Percentiles rank a stretch among this genome's conserved stretches.
Evolutionary conservation across 2,888 invertebrate genomes (phyloP).

Genomic region (Chorisops tibialis): DNA sequence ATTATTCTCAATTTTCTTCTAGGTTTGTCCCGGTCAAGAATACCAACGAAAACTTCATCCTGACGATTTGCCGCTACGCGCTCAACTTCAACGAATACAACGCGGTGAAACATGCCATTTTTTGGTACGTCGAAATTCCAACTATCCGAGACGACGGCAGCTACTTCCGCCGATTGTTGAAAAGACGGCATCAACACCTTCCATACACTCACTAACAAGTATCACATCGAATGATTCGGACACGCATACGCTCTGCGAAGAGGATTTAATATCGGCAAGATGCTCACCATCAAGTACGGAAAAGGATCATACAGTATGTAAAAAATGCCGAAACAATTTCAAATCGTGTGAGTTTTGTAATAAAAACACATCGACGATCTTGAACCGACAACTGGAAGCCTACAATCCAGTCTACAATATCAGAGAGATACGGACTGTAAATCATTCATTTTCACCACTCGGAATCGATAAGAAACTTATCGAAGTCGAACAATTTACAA

Average conservation of each 20-base stretch:
- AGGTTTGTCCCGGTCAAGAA: conserved; percentile 74
- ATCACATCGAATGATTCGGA: conserved; percentile 20
- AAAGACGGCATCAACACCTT: conserved; percentile 28
- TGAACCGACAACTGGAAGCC: conserved; percentile 28
- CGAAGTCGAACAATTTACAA: conserved; percentile 39
- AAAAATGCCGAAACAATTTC: conserved; percentile 43
- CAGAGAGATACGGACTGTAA: conserved; percentile 49
- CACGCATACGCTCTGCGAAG: conserved; percentile 3
- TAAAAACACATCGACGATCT: conserved; percentile 41
- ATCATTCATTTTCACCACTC: conserved; percentile 51
- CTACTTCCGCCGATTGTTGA: conserved; percentile 42
- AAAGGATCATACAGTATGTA: conserved; percentile 34
- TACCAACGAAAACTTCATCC: conserved; percentile 85
- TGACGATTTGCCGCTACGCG: conserved; percentile 77
- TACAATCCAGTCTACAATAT: conserved; percentile 52
- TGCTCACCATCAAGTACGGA: not conserved
- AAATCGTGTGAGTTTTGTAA: conserved; percentile 47
- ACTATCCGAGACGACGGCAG: conserved; percentile 58
- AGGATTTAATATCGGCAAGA: not conserved
- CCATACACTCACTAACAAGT: conserved; percentile 26
- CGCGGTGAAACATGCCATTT: conserved; percentile 71
- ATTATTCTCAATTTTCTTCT: too few species aligned
- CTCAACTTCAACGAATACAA: conserved; percentile 70
- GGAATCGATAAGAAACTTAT: conserved; percentile 51
- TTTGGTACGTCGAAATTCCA: conserved; percentile 76